Base-by-base conservation (phyloP, 2,113 vertebrate species). In the Pholis gunnellus region DNA sequence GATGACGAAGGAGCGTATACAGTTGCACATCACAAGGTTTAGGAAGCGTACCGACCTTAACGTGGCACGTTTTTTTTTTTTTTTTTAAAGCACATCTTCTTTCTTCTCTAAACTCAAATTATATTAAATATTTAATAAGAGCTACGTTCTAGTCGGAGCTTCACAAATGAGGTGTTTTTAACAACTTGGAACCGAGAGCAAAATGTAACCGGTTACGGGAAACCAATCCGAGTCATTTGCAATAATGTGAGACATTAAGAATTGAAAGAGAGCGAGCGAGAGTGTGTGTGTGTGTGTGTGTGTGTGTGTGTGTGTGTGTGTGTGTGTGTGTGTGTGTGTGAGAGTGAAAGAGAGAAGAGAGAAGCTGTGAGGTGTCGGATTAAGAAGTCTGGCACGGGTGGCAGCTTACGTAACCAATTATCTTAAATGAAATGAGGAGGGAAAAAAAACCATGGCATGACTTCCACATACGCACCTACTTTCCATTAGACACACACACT, bases 1-100 rank as follows among this genome's bases (percentile, higher is more conserved):
- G 15, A 27, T 34, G 18, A 13, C 18, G 66, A 52, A n/a, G 9
- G 2, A 27, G 10, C 1, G 14, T 50, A 40, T 81, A 59, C 6
- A 17, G 52, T 71, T 77, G 31, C 81, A 64, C 72, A 71, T 67
- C 65, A 66, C 69, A 31, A 31, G 76, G 68, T 54, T 80, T 20
- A 52, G 72, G 50, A 84, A 84, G 27, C 38, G 1, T 17, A 40
- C 27, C 65, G 70, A 83, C 42, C 18, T 15, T 36, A 56, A 40
- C 54, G 71, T 40, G n/a, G n/a, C n/a, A n/a, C n/a, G n/a, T n/a
- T n/a, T n/a, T n/a, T n/a, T n/a, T n/a, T n/a, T n/a, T n/a, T n/a
- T n/a, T 46, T 7, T 36, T 31, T 31, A 31, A 31, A 31, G 29
- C 3, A 31, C 2, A 31, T 31, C 29, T 31, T 31, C 29, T 31